Conservation (phyloP, 2,888 invertebrate genomes). For the Hyposoter didymator region DNA sequence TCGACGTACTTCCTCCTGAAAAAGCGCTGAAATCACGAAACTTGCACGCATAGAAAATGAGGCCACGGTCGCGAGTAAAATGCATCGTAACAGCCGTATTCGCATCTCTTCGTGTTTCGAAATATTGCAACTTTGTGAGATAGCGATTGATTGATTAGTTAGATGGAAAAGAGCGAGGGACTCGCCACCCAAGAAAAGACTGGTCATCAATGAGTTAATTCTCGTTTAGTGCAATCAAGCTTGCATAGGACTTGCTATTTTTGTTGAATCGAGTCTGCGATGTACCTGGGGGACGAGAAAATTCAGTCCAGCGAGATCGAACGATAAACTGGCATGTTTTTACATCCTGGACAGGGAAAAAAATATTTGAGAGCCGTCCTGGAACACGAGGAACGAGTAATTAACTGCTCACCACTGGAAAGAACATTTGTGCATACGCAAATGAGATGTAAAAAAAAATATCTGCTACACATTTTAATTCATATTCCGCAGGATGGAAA, state of each 20-base stretch:
- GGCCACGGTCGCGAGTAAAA: constrained; percentile 11
- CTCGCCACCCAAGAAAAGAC: neutral
- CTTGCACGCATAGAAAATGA: neutral
- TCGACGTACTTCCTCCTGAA: neutral
- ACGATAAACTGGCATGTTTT: constrained; percentile 21
- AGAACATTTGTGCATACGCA: constrained; percentile 14
- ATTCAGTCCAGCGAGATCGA: constrained; percentile 45
- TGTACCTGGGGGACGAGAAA: constrained; percentile 29
- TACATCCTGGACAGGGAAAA: constrained; percentile 70
- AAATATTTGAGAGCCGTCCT: constrained; percentile 73
- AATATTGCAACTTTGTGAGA: constrained; percentile 12
- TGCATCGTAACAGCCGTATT: constrained; percentile 47
- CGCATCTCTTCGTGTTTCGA: constrained; percentile 34
- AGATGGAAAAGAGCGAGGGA: neutral
- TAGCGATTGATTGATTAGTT: constrained; percentile 54
- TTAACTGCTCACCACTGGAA: constrained; percentile 72
- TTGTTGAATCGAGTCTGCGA: constrained; percentile 13
- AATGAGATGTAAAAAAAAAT: constrained; percentile 10
- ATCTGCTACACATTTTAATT: neutral
- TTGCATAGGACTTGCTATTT: constrained; percentile 16
- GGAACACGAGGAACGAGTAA: constrained; percentile 72
- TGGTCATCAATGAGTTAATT: constrained; percentile 6
- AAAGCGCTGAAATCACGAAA: neutral
- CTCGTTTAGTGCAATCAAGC: constrained; percentile 39
- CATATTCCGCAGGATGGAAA: constrained; percentile 58